Conservation (phyloP, 2,797 vertebrate species). For the Hydrocynus forskahlii region DNA sequence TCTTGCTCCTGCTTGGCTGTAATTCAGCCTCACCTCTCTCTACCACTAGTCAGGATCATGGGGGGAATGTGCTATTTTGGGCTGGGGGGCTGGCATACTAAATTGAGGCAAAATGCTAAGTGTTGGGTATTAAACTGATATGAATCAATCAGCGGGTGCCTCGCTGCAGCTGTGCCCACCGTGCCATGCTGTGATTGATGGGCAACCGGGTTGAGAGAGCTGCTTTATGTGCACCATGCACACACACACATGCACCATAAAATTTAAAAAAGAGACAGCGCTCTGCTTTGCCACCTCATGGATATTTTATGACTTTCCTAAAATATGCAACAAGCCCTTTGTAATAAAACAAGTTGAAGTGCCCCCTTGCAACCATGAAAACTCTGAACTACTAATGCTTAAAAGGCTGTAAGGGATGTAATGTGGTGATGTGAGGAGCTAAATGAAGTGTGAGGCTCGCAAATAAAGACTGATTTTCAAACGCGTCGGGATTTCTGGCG, state of each 20-base stretch:
- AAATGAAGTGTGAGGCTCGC: conserved; percentile 39
- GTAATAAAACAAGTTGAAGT: conserved; percentile 51
- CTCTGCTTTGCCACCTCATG: conserved; percentile 36
- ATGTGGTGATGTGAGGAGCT: conserved; percentile 25
- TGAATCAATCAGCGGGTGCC: conserved; percentile 76
- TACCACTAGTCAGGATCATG: conserved; percentile 28
- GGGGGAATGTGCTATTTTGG: conserved; percentile 54
- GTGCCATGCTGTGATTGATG: conserved; percentile 75
- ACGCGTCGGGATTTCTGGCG: neutral
- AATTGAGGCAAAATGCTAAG: conserved; percentile 77
- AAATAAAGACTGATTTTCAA: conserved; percentile 40
- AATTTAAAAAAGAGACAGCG: conserved; percentile 27
- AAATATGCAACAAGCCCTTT: conserved; percentile 56
- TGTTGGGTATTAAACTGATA: conserved; percentile 74
- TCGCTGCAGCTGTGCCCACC: conserved; percentile 71
- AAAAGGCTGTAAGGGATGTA: conserved; percentile 27
- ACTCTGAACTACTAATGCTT: conserved; percentile 30
- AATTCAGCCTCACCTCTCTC: neutral
- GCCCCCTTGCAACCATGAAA: conserved; percentile 38
- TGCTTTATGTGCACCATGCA: conserved; percentile 60
- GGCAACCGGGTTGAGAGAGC: conserved; percentile 55
- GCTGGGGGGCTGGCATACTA: conserved; percentile 55
- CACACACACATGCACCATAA: conserved; percentile 35
- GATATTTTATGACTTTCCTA: conserved; percentile 47
- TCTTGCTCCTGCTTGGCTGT: neutral